These are phyloP conservation scores for Biston betularia DNA, from an alignment of 2,888 invertebrate genomes.

Conservation along the genomic window DNA sequence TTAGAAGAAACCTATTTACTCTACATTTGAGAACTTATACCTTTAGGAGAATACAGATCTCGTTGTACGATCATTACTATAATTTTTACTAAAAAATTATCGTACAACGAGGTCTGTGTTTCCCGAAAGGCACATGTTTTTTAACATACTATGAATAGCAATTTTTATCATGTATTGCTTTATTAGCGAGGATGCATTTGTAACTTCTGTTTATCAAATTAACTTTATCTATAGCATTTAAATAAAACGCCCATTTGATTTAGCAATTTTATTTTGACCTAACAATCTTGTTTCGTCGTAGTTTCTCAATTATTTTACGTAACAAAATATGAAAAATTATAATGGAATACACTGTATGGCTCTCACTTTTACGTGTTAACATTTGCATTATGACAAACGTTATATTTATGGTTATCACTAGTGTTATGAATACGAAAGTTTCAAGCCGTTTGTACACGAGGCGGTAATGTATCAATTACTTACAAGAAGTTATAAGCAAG, in stretches of 20 bases:
- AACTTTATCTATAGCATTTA: background rate
- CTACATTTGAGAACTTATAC: too few species aligned
- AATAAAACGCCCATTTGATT: slow-evolving; percentile 3
- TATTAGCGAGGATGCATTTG: too few species aligned
- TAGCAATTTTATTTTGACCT: slow-evolving; percentile 1
- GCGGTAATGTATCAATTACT: background rate
- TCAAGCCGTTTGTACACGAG: background rate
- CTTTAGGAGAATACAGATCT: too few species aligned
- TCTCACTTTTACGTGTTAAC: slow-evolving; percentile 42
- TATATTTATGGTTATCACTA: slow-evolving; percentile 20
- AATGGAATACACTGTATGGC: slow-evolving; percentile 39
- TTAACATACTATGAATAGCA: too few species aligned
- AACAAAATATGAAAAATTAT: slow-evolving; percentile 32
- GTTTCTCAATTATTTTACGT: slow-evolving; percentile 27
- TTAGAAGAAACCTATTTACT: too few species aligned
- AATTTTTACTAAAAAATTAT: too few species aligned
- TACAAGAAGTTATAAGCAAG: too few species aligned
- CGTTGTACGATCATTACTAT: too few species aligned
- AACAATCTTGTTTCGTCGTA: background rate
- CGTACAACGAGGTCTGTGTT: too few species aligned
- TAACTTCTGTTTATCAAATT: background rate
- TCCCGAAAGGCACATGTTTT: too few species aligned
- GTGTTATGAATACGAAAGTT: background rate
- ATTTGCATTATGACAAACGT: slow-evolving; percentile 36
- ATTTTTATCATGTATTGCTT: too few species aligned